Evolutionary conservation across 1,140 invertebrate species (phyloP), one percentile per base, ranked within the genome.

Genomic region (Drosophila subpulchrella): DNA sequence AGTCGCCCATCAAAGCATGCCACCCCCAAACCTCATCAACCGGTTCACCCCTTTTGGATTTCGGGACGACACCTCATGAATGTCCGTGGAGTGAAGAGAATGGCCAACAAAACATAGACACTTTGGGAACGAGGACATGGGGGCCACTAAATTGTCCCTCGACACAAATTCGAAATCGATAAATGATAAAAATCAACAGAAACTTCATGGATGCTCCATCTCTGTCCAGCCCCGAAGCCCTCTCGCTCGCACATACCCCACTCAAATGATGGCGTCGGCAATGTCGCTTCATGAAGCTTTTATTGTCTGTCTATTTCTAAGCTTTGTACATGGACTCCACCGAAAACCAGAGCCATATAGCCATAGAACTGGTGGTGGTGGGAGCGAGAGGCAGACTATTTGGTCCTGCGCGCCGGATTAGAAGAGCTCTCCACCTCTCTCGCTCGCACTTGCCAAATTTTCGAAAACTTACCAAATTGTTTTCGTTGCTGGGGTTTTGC

Each of bases 171-270:
- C 83, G 88, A 91, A 91, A 91, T 91, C 88, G 82, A 91, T 91
- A 91, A 91, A 91, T 91, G 88, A 91, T 91, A 91, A 91, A 90
- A 91, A 91, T 91, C 88, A 91, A 84, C 88, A 91, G 79, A 88
- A 91, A 91, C 82, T 84, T 84, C 88, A 91, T 90, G 78, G 85
- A 73, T 39, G 56, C 38, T 60, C 34, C 13, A 27, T 61, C 68
- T 11, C 44, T 8, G 55, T 78, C 27, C 32, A 54, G 36, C 48
- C 34, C 47, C 42, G 39, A 38, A 8, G 47, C 41, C 50, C 74
- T 71, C 83, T 56, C 62, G 41, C 58, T 65, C 30, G 56, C 58
- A 44, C 55, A 65, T 50, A 65, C 67, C 57, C 10, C 65, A 50
- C 67, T 47, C 48, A 72, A 82, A 84, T 83, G 82, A 77, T 70